phyloP scores from a whole-genome alignment of 2,888 invertebrate species.

The Clostera curtula region DNA sequence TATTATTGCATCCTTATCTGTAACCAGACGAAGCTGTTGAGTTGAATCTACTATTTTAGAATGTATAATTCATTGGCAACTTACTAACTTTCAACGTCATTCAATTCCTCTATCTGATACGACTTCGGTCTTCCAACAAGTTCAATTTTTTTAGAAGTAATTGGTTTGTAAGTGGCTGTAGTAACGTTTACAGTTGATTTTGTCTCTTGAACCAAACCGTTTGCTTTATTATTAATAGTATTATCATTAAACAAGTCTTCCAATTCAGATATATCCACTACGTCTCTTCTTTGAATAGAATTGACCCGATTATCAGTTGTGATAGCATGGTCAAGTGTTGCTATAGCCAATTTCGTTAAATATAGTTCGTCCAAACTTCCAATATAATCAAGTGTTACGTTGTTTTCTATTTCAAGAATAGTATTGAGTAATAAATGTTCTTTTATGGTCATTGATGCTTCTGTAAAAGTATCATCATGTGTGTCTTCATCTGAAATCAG shows the following conservation, averaged over 20 bases:
- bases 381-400: slow-evolving; percentile 31
- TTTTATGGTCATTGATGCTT: slow-evolving; percentile 36
- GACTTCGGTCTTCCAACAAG: slow-evolving; percentile 49
- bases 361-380: slow-evolving; percentile 51
- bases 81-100: slow-evolving; percentile 41
- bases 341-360: slow-evolving; percentile 46
- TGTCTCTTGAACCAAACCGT: background rate
- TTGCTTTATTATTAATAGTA: slow-evolving; percentile 1
- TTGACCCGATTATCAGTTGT: slow-evolving; percentile 25
- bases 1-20: slow-evolving; percentile 33
- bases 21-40: slow-evolving; percentile 33
- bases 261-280: slow-evolving; percentile 18
- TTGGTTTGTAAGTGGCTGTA: slow-evolving; percentile 4
- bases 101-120: slow-evolving; percentile 48
- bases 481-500: slow-evolving; percentile 42
- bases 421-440: slow-evolving; percentile 44
- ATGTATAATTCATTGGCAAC: slow-evolving; percentile 14
- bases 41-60: slow-evolving; percentile 12
- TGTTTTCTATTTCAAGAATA: slow-evolving; percentile 45
- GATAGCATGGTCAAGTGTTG: slow-evolving; percentile 31
- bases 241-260: slow-evolving; percentile 5
- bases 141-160: slow-evolving; percentile 19
- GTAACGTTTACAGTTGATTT: slow-evolving; percentile 1
- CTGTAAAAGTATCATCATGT: slow-evolving; percentile 27
- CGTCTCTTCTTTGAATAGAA: slow-evolving; percentile 36